Evolutionary conservation across 2,797 vertebrate genomes (phyloP), one percentile per base, ranked within the genome.

Genomic region (Sparus aurata): DNA sequence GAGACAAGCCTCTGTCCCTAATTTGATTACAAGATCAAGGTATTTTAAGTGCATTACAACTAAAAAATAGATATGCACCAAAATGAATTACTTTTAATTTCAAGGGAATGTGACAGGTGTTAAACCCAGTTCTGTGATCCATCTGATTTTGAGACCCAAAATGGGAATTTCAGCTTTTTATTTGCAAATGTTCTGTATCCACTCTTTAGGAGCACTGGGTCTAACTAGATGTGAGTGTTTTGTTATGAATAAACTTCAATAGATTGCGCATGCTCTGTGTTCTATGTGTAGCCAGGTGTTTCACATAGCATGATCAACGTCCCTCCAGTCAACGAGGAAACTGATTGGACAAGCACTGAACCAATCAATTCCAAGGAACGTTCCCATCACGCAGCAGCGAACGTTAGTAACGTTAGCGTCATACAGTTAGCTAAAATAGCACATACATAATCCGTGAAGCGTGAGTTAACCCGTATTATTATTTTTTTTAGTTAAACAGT

Each of bases 331-430:
- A 8, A 34, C 15, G 20, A 18, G 0, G 5, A 9, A n/a, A 5
- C 46, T 60, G 69, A 72, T 78, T 77, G 60, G 53, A 52, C 49
- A 12, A 55, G 22, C 16, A 20, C 16, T 46, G 5, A 9, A 34
- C 45, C 30, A 23, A 64, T 18, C 43, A 1, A 15, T 13, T 1
- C 3, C 41, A 27, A 16, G 17, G 18, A 13, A n/a, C n/a, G n/a
- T 22, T 2, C 34, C 27, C 15, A 22, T 4, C 0, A 3, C 4
- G 0, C 2, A 2, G 4, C 22, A 2, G 2, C 4, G 6, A 17
- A 53, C 15, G 20, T 55, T 22, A 27, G 16, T 7, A 23, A 23
- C 3, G 13, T 16, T 34, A 34, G 25, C 8, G 1, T 52, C 15
- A 17, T 0, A 60, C 27, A 27, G 17, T 17, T 6, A 50, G 27